Percentiles rank a stretch among this genome's conserved stretches.
Conservation (phyloP, 2,113 vertebrate genomes). For the Vombatus ursinus region DNA sequence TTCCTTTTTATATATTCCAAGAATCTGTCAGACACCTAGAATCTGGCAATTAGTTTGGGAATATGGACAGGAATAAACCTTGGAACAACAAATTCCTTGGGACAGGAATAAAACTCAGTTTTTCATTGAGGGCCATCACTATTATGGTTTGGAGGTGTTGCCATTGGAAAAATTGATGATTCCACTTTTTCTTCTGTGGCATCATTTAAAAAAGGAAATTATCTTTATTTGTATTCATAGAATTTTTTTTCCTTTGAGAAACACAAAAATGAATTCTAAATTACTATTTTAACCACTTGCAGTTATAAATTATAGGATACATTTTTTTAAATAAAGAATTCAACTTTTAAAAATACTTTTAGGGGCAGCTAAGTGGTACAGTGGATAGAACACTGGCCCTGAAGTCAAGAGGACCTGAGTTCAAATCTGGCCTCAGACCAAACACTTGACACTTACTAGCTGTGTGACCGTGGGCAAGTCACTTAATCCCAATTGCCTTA, state of each 20-base stretch:
- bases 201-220: conserved; percentile 79
- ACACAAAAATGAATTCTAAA: conserved; percentile 76
- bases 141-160: conserved; percentile 73
- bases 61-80: conserved; percentile 77
- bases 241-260: conserved; percentile 81
- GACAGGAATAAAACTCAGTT: conserved; percentile 76
- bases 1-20: conserved; percentile 82
- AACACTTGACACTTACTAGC: too few relatives aligned
- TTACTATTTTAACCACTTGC: conserved; percentile 83
- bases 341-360: conserved; percentile 83
- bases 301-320: conserved; percentile 84
- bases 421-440: too few relatives aligned
- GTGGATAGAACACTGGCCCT: too few relatives aligned
- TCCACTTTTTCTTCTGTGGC: conserved; percentile 73
- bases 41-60: conserved; percentile 80
- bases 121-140: conserved; percentile 59
- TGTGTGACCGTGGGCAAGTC: too few relatives aligned
- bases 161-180: conserved; percentile 80
- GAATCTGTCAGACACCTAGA: conserved; percentile 80
- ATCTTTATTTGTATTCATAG: conserved; percentile 80
- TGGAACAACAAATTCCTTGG: conserved; percentile 2
- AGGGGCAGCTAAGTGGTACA: conserved; percentile 59
- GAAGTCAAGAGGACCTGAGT: too few relatives aligned
- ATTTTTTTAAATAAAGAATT: conserved; percentile 86
- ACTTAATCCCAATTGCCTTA: too few relatives aligned